Percentiles rank a stretch among this genome's conserved stretches.
phyloP scores from a whole-genome alignment of 37 sponge, comb jelly and placozoan genomes.

The Crambe crambe region DNA sequence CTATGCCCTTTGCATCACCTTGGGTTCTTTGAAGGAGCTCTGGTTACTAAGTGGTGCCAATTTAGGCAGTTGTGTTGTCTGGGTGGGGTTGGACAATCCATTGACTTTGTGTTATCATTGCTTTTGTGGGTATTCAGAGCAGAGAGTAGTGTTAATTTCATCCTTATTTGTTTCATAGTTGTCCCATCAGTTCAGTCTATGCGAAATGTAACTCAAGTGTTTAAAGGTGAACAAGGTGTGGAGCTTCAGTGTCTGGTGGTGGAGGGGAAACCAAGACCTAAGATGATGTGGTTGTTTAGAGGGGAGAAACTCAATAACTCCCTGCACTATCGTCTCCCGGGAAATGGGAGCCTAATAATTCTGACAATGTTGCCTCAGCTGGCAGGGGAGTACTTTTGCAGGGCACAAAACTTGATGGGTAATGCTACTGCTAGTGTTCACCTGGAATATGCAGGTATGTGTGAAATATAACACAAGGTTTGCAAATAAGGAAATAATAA shows the following conservation, averaged over 20 bases:
- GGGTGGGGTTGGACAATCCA: too few relatives aligned
- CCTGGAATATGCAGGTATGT: conserved; percentile 28
- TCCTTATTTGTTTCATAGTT: conserved; percentile 1
- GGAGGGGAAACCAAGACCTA: background rate
- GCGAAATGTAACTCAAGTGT: background rate
- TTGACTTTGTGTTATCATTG: too few relatives aligned
- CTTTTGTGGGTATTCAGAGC: too few relatives aligned
- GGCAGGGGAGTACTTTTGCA: conserved; percentile 39
- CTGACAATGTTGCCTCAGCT: conserved; percentile 1
- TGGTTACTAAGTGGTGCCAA: too few relatives aligned
- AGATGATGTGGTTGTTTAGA: conserved; percentile 13
- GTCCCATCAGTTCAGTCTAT: conserved; percentile 4
- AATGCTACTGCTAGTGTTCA: conserved; percentile 8
- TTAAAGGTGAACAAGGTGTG: conserved; percentile 1
- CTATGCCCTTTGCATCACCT: too few relatives aligned
- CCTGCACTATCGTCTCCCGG: background rate
- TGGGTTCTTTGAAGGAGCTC: too few relatives aligned
- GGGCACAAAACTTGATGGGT: conserved; percentile 37
- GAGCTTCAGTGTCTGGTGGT: conserved; percentile 13
- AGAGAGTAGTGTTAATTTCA: too few relatives aligned
- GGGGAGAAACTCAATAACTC: background rate
- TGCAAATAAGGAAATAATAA: too few relatives aligned
- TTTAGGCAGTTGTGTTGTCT: too few relatives aligned
- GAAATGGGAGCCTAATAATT: conserved; percentile 37
- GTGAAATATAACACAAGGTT: too few relatives aligned